Base-by-base conservation (phyloP, 2,113 vertebrate species). In the Stercorarius parasiticus region DNA sequence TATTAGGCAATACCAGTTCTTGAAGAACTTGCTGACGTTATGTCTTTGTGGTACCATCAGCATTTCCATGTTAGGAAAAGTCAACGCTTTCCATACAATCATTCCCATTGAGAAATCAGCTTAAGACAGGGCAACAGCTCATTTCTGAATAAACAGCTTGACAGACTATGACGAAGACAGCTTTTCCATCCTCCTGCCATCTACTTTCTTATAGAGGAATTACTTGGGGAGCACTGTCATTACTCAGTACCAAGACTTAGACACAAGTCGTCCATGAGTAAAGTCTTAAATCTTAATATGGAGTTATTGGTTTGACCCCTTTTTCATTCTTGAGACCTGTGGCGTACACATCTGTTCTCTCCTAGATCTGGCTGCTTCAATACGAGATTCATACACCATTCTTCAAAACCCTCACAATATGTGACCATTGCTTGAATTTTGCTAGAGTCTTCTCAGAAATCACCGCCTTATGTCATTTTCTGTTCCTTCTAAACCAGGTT, bases 381-480 rank as follows among this genome's bases (percentile, higher is more conserved):
- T 19, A 5, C 0, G 1, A 13, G 11, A n/a, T 74, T 84, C 14
- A 38, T 27, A 53, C 16, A 8, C 2, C 5, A 4, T 50, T 70
- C 26, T 55, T 45, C 32, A 42, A 43, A 74, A 77, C 55, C 9
- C 7, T 59, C 8, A 55, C 2, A 47, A 26, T 5, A 59, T 4
- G 2, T 59, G 17, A 49, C 23, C 4, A 13, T 18, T n/a, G 0
- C 3, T 82, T 73, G 26, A 83, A 32, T 2, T 40, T 73, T 82
- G 1, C 6, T 34, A 12, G 1, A 4, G 5, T 64, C 22, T 58
- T 78, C 22, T 78, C 13, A 58, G 12, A 86, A 88, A 26, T 30
- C 13, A 29, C 12, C 6, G 4, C 16, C 18, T 66, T 15, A 15
- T 1, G 0, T 29, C 6, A 8, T n/a, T 53, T 22, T 79, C 9